Percentiles rank a stretch among this genome's conserved stretches.
Conservation (phyloP, 2,797 vertebrate genomes). For the Sandelia bainsii region DNA sequence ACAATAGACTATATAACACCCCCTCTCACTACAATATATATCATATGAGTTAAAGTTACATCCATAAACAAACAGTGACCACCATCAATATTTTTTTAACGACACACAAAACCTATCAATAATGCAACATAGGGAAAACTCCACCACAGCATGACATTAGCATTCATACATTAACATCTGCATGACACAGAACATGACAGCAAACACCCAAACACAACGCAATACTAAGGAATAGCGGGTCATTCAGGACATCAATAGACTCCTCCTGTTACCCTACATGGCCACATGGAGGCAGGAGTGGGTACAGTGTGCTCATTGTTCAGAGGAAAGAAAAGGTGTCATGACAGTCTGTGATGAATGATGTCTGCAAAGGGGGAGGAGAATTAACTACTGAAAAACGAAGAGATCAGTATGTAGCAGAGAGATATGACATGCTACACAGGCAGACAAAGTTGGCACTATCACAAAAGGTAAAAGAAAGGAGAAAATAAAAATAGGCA, state of each 20-base stretch:
- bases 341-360: slow-evolving; percentile 59
- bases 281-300: slow-evolving; percentile 63
- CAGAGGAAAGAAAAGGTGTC: slow-evolving; percentile 46
- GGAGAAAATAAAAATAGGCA: slow-evolving; percentile 36
- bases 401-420: slow-evolving; percentile 61
- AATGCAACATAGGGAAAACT: slow-evolving; percentile 54
- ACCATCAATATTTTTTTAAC: slow-evolving; percentile 60
- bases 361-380: slow-evolving; percentile 37
- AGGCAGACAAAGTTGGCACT: slow-evolving; percentile 44
- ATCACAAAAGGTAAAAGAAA: slow-evolving; percentile 31
- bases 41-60: slow-evolving; percentile 66
- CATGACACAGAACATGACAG: slow-evolving; percentile 71
- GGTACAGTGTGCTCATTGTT: slow-evolving; percentile 45
- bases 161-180: slow-evolving; percentile 61
- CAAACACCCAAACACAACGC: slow-evolving; percentile 64
- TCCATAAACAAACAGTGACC: slow-evolving; percentile 70
- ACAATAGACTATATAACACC: slow-evolving; percentile 26
- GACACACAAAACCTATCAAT: slow-evolving; percentile 36
- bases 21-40: slow-evolving; percentile 55
- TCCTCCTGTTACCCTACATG: slow-evolving; percentile 45
- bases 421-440: slow-evolving; percentile 61
- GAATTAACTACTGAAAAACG: slow-evolving; percentile 20
- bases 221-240: slow-evolving; percentile 54
- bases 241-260: slow-evolving; percentile 53
- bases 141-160: slow-evolving; percentile 45